A percentile compares a stretch with the other conserved stretches of the same genome.
Evolutionary conservation across 2,797 vertebrate genomes (phyloP).

Genomic region (Apodemus agrarius): DNA sequence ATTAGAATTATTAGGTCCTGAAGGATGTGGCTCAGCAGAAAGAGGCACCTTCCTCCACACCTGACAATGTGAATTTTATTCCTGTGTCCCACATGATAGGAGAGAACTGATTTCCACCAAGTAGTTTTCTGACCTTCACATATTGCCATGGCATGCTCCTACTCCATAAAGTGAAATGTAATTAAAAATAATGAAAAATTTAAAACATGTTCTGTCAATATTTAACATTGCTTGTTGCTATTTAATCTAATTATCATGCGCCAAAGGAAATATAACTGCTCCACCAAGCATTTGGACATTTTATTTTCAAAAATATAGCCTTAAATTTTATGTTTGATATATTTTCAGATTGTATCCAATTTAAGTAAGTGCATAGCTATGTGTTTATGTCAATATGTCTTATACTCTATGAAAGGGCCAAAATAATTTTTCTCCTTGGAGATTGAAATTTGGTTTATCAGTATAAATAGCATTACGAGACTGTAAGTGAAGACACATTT

Average conservation of each 20-base stretch:
- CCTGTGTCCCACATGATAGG: neutral
- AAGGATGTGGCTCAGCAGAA: neutral
- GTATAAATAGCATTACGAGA: neutral
- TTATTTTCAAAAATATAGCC: neutral
- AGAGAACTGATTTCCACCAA: neutral
- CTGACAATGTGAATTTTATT: neutral
- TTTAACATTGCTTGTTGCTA: neutral
- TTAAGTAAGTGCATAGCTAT: constrained; percentile 40
- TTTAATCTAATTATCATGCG: neutral
- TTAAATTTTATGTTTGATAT: neutral
- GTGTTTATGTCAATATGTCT: neutral
- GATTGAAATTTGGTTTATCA: constrained; percentile 4
- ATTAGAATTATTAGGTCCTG: neutral
- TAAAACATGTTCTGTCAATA: neutral
- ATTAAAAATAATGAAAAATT: neutral
- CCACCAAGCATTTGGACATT: neutral
- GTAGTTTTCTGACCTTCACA: neutral
- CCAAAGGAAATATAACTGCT: neutral
- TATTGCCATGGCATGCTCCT: neutral
- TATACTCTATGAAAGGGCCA: neutral
- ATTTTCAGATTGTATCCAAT: neutral
- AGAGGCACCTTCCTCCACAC: neutral
- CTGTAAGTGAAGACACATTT: neutral
- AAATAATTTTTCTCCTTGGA: neutral
- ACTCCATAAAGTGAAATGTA: neutral